Percentiles rank a stretch among this genome's conserved stretches.
phyloP scores from a whole-genome alignment of 2,113 vertebrate genomes.

The Pionites leucogaster region DNA sequence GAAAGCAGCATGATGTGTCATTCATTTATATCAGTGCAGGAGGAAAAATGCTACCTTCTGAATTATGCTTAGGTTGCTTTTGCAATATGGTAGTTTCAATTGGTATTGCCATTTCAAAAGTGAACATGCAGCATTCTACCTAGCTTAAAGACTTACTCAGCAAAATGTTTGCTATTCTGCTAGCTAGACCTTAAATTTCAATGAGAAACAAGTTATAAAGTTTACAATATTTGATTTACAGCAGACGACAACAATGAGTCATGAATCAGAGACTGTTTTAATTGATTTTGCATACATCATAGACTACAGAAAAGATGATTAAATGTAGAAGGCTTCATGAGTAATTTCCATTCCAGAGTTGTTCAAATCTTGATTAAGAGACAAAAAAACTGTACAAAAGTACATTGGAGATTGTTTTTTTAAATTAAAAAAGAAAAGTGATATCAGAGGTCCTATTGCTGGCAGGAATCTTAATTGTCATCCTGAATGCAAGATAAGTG shows the following conservation, averaged over 20 bases:
- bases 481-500: background rate
- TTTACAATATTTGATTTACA: background rate
- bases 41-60: background rate
- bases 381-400: background rate
- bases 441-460: background rate
- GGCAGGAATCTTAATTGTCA: background rate
- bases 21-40: background rate
- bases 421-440: background rate
- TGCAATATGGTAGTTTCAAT: background rate
- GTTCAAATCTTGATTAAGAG: background rate
- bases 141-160: background rate
- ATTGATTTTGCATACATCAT: conserved; percentile 3
- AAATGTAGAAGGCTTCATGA: background rate
- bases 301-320: background rate
- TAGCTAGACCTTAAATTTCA: background rate
- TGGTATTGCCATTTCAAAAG: background rate
- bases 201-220: background rate
- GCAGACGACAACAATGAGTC: background rate
- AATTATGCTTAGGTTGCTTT: background rate
- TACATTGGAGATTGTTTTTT: background rate
- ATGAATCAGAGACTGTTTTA: background rate
- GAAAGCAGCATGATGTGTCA: background rate
- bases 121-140: accelerated
- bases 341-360: background rate
- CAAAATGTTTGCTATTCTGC: background rate